Base-by-base conservation (phyloP, 2,888 invertebrate genomes). In the Phrixothrix hirtus region DNA sequence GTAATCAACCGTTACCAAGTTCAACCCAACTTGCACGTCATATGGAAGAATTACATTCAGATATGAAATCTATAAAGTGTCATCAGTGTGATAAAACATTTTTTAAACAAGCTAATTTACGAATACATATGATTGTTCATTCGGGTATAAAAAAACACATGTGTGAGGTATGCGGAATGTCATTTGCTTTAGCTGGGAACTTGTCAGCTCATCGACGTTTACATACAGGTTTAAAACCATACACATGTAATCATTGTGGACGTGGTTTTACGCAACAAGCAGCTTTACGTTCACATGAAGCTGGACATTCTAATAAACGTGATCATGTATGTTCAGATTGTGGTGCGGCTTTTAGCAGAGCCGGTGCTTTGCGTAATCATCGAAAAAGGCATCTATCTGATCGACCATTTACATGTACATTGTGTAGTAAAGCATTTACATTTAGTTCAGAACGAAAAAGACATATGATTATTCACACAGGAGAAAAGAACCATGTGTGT, bases 401-500 rank as follows among this genome's bases (percentile, higher is more conserved):
- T 6, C 49, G 54, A 13, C 59, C 58, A 1, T 65, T 58, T 32
- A 49, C 47, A 4, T 68, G 68, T 39, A 29, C 43, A 1, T 38
- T 65, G 38, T 68, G 68, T 32, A 58, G 46, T 2, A 59, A 58
- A 37, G 54, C 48, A 10, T 68, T 68, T 43, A 57, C 58, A 11
- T 59, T 59, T 29, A 64, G 60, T 37, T 47, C 54, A 1, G 64
- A 66, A 36, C 42, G 58, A 11, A 66, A 64, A 43, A 51, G 61
- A 14, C 68, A 68, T 35, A 64, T 62, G 63, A 48, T 36, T 11
- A 60, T 60, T 3, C 68, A 68, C 31, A 62, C 64, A 0, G 65
- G 66, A 1, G 59, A 56, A 17, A 65, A 60, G 42, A 61, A 59
- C 14, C 52, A 57, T 41, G 36, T 35, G 14, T 82, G 82, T 57